A percentile compares a stretch with the other conserved stretches of the same genome.
phyloP scores from a whole-genome alignment of 1,140 invertebrate genomes.

The Gerris buenoi region DNA sequence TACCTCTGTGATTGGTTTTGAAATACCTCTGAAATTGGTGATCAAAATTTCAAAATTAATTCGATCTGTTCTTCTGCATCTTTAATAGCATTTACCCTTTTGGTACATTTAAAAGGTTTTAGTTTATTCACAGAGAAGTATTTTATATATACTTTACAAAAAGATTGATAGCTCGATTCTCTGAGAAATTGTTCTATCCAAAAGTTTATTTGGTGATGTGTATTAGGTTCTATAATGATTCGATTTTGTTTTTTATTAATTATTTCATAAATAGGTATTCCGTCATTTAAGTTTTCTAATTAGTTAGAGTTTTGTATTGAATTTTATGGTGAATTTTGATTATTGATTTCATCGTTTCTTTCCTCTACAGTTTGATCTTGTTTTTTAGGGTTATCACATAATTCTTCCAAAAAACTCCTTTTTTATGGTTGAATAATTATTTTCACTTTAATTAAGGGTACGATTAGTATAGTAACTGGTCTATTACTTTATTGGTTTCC shows the following conservation, averaged over 20 bases:
- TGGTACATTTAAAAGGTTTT: neutral
- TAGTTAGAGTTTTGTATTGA: no score
- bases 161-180: neutral
- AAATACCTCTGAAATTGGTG: no score
- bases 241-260: neutral
- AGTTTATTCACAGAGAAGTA: neutral
- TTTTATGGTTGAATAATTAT: no score
- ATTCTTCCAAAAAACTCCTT: no score
- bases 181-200: neutral
- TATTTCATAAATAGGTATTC: neutral
- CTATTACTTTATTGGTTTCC: no score
- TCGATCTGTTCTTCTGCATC: neutral
- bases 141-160: neutral
- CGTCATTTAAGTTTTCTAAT: neutral
- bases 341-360: no score
- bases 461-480: no score
- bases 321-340: no score
- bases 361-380: no score
- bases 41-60: neutral
- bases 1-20: neutral
- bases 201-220: neutral
- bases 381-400: no score
- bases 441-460: no score
- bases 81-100: neutral
- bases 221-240: neutral